Base-by-base conservation (phyloP, 2,888 invertebrate genomes). In the Polymixis lichenea region DNA sequence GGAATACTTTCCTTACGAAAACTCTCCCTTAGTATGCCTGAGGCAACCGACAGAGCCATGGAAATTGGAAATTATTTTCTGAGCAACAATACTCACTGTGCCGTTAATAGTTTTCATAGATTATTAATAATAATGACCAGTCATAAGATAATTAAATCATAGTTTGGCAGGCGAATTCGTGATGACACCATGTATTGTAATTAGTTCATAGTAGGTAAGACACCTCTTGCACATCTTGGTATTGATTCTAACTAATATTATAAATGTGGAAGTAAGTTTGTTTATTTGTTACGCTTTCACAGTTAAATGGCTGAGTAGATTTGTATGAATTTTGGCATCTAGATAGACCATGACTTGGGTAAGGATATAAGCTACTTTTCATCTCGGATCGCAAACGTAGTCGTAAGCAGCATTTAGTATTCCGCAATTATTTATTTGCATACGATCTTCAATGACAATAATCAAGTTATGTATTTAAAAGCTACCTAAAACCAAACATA, bases 151-250 rank as follows among this genome's bases (percentile, higher is more conserved):
- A 38, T 74, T 22, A 25, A 13, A 11, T 17, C 68, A 38, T n/a
- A 22, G 25, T 17, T 73, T 74, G 74, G 74, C 58, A 51, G 25
- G 51, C 25, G 28, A 5, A 8, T 7, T 22, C 8, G 17, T 28
- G 58, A 28, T 75, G 74, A 60, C 49, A 60, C 22, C 13, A 38
- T 55, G 55, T 58, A 38, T 73, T 13, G 25, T 73, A 74, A 73
- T 73, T 73, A 73, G 32, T 56, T 51, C 38, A 1, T 22, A 22
- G 2, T 17, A n/a, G n/a, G n/a, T n/a, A 55, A 22, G 8, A 55
- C 9, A 22, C 17, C 22, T 73, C 32, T 68, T 68, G 46, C 28
- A 19, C 32, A 72, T 25, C 32, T 56, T 49, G 11, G 55, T n/a
- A 64, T 38, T 38, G 38, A 38, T 38, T 38, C 38, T 38, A 38